Evolutionary conservation across 2,113 vertebrate genomes (phyloP).

Genomic region (Archilochus colubris): DNA sequence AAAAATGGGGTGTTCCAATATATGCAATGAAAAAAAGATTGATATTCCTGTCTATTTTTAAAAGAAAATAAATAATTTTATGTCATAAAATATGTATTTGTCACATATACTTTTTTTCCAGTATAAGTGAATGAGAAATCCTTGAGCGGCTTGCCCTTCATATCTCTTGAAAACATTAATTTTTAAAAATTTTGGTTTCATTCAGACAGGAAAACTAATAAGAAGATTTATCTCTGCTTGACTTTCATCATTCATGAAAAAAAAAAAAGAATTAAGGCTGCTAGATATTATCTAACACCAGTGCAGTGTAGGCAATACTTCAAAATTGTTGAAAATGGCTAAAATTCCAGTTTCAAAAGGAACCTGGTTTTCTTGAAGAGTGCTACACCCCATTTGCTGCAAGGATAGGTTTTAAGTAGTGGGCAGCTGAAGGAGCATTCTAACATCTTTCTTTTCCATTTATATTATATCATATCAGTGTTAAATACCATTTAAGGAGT

Average conservation of each 20-base stretch:
- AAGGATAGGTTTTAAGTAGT: background rate
- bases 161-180: background rate
- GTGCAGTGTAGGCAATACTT: background rate
- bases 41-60: background rate
- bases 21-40: background rate
- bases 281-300: background rate
- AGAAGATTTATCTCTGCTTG: background rate
- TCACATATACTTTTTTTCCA: background rate
- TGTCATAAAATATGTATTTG: background rate
- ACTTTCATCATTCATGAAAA: background rate
- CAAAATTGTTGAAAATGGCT: background rate
- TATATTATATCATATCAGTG: background rate
- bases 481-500: background rate
- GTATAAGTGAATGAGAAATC: conserved; percentile 6
- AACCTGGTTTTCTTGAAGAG: background rate
- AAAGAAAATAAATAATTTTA: background rate
- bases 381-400: background rate
- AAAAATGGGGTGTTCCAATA: background rate
- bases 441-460: background rate
- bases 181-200: background rate
- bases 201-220: background rate
- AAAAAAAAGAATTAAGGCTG: background rate
- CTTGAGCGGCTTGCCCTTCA: background rate
- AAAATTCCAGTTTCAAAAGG: background rate
- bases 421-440: background rate